Evolutionary conservation across 2,113 vertebrate genomes (phyloP), one percentile per base, ranked within the genome.

Genomic region (Aldabrachelys gigantea): DNA sequence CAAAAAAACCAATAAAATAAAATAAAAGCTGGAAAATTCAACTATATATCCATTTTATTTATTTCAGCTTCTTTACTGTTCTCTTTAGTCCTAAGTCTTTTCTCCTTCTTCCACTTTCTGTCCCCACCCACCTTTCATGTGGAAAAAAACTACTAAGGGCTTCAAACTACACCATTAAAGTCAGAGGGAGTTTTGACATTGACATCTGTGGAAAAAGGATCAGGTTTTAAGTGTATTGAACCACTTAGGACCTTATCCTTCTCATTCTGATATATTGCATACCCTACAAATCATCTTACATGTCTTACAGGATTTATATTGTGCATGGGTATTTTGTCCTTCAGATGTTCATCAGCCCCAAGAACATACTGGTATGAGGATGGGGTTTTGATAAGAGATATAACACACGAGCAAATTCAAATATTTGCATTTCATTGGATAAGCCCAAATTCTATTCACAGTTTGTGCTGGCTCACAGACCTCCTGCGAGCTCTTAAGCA

Each of bases 351-450:
- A 53, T 5, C 56, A 97, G 80, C 80, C n/a, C 91, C 75, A 88
- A 90, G 91, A 27, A 52, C 35, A 91, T 84, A 72, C 9, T 57
- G 72, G 53, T 50, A 85, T 22, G 53, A 35, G 29, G 79, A 93
- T 44, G 96, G 38, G 53, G 35, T 89, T 93, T 52, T 41, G n/a
- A 22, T 47, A 86, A 29, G 75, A 84, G 19, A 31, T 90, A 95
- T 92, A 91, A 97, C 92, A 80, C 87, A 84, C 24, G 31, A 7
- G 10, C 88, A 92, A 95, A 94, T 92, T 84, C 56, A 97, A 94
- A 92, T 24, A n/a, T 44, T 44, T 13, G 12, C 2, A 12, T 35
- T 35, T 19, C 41, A 59, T 38, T 38, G 19, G 54, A 49, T 76
- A 49, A 6, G 65, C 59, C 12, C 50, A 78, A 44, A 44, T n/a